Conservation (phyloP, 2,797 vertebrate species). For the Nyctibius grandis region DNA sequence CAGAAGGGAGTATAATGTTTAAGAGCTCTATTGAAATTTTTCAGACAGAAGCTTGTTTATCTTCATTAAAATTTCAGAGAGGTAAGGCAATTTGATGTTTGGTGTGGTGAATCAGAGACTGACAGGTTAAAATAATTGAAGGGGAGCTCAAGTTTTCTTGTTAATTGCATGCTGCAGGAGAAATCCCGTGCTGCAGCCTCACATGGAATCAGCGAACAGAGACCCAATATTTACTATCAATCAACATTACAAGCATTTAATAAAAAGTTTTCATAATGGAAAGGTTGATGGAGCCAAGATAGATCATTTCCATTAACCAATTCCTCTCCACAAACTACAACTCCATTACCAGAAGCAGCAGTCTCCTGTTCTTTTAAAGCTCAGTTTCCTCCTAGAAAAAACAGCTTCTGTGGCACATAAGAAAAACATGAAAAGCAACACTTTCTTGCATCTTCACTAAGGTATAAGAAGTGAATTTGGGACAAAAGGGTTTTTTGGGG, state of each 20-base stretch:
- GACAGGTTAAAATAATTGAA: slow-evolving; percentile 16
- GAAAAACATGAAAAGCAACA: background rate
- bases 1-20: background rate
- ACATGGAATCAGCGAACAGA: background rate
- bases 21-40: background rate
- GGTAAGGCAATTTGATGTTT: background rate
- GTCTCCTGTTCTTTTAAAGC: background rate
- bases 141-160: background rate
- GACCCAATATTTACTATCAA: slow-evolving; percentile 48
- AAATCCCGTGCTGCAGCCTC: background rate
- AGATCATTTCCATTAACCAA: slow-evolving; percentile 10
- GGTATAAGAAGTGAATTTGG: background rate
- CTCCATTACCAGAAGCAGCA: background rate
- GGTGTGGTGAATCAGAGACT: background rate
- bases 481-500: background rate
- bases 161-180: slow-evolving; percentile 25
- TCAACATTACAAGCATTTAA: slow-evolving; percentile 53
- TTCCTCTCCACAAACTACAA: background rate
- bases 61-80: background rate
- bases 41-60: background rate
- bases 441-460: background rate
- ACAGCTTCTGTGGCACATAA: background rate
- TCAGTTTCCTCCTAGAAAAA: background rate
- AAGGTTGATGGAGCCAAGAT: background rate
- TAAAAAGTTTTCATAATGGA: slow-evolving; percentile 47